phyloP scores from a whole-genome alignment of 2,113 vertebrate genomes.

The Brienomyrus brachyistius region DNA sequence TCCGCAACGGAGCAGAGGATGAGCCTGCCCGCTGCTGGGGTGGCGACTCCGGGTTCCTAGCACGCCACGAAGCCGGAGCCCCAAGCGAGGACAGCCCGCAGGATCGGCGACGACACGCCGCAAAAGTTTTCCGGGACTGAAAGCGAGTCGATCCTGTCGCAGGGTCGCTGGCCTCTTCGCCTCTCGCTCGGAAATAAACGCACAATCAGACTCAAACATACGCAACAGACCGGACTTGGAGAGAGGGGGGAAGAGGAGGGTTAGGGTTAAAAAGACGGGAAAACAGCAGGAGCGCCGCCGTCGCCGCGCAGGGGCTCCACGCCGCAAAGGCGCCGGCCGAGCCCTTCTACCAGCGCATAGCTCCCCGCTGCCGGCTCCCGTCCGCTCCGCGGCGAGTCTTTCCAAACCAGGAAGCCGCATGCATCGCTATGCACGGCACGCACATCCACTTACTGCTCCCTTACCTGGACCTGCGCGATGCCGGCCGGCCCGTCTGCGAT shows the following conservation, averaged over 20 bases:
- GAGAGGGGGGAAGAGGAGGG: neutral
- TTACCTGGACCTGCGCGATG: constrained; percentile 57
- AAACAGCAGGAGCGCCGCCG: neutral
- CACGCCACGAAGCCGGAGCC: neutral
- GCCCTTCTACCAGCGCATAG: neutral
- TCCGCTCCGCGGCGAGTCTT: neutral
- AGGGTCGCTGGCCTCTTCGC: neutral
- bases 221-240: neutral
- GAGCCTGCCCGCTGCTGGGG: neutral
- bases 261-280: neutral
- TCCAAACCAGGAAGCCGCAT: neutral
- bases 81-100: neutral
- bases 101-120: neutral
- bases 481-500: constrained; percentile 43
- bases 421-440: neutral
- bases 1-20: neutral
- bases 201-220: neutral
- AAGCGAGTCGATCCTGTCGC: neutral
- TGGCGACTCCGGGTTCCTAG: neutral
- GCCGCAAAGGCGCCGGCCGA: neutral
- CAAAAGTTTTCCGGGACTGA: neutral
- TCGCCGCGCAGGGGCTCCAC: neutral
- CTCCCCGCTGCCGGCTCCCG: neutral
- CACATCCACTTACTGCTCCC: neutral
- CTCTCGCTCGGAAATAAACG: neutral